Conservation (phyloP, 2,113 vertebrate genomes). For the Catharus bicknelli region DNA sequence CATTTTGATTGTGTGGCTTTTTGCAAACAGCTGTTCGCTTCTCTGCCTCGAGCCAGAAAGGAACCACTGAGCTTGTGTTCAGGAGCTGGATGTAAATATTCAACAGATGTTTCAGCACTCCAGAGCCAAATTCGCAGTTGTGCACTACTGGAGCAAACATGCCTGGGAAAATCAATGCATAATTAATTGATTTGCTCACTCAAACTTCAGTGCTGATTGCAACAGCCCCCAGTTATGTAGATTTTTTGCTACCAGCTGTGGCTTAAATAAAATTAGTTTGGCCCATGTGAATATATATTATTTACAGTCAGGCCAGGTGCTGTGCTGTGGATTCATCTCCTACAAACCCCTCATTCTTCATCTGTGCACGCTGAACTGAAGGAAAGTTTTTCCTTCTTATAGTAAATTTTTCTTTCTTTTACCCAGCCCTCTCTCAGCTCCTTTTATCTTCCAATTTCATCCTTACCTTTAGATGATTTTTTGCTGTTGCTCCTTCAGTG, state of each 20-base stretch:
- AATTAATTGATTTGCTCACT: conserved; percentile 9
- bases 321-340: neutral
- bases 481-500: neutral
- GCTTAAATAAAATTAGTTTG: neutral
- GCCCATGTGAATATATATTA: neutral
- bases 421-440: neutral
- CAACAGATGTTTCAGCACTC: neutral
- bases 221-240: neutral
- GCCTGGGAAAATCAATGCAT: neutral
- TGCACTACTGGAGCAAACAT: neutral
- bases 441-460: neutral
- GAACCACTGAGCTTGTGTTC: neutral
- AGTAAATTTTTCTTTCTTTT: neutral
- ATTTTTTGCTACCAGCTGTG: neutral
- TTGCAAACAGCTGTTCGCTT: neutral
- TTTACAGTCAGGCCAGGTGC: neutral
- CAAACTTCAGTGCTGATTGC: neutral
- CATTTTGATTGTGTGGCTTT: accelerated
- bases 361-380: neutral
- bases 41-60: neutral
- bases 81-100: neutral
- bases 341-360: neutral
- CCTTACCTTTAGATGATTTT: neutral
- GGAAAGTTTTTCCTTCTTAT: neutral
- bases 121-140: neutral